Evolutionary conservation across 2,113 vertebrate species (phyloP), one percentile per base, ranked within the genome.

Genomic region (Myrmophylax atrothorax): DNA sequence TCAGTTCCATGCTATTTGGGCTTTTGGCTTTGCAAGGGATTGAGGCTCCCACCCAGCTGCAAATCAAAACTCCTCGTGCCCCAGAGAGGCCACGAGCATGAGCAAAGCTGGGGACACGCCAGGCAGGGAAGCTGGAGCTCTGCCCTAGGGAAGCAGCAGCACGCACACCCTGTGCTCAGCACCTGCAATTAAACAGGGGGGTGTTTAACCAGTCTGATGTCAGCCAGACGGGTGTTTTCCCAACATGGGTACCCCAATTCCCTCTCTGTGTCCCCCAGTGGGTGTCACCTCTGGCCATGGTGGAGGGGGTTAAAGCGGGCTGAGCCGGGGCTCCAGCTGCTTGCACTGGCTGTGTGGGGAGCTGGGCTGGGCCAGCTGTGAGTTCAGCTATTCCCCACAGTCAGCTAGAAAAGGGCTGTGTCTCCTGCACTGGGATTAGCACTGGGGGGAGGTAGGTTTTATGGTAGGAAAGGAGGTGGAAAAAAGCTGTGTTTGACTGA

Each of bases 191-290:
- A 31, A 31, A 13, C 5, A 3, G 7, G 6, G 9, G 29, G 13
- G 9, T 13, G 12, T 35, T 76, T 10, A 28, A 35, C n/a, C 53
- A 53, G 49, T 1, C 62, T 3, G 0, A 33, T 6, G 26, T 7
- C 25, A 87, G 42, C 73, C 50, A 26, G 22, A 10, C 22, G 33
- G n/a, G 38, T 16, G 28, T 33, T 16, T 55, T 63, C 38, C 60
- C 42, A 26, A 0, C 0, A 6, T 0, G 0, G 42, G 31, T 24
- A 75, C 23, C 47, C 47, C 58, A 23, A 0, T 14, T 28, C 3
- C 37, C 7, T 4, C 10, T 46, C 35, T 0, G 5, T 56, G 38
- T 31, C 33, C 9, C 1, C 12, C 0, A 9, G 12, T 16, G 47
- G 47, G 49, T 37, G 29, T 89, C 18, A 5, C 16, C 60, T 40